Evolutionary conservation across 1,140 invertebrate genomes (phyloP).

Genomic region (Battus philenor): DNA sequence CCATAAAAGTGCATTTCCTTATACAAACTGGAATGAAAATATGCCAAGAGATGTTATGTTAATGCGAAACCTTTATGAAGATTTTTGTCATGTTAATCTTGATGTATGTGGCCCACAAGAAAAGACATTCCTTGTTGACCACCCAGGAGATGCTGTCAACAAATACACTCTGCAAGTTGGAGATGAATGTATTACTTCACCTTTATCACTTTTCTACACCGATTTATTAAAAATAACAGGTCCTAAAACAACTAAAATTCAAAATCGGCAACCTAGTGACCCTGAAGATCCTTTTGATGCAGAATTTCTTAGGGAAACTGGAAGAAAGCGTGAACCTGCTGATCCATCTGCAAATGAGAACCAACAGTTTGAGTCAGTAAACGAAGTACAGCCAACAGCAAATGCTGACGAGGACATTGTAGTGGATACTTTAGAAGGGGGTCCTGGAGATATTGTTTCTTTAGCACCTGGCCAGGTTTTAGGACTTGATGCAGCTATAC

Average conservation of each 20-base stretch:
- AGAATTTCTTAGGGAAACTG: constrained; percentile 92
- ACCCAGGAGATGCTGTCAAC: constrained; percentile 82
- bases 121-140: constrained; percentile 85
- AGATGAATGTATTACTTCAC: constrained; percentile 95
- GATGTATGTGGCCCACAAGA: constrained; percentile 91
- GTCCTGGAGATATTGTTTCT: constrained; percentile 78
- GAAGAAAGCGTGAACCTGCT: constrained; percentile 78
- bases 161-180: constrained; percentile 91
- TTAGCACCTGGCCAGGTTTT: constrained; percentile 87
- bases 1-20: constrained; percentile 92
- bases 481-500: constrained; percentile 91
- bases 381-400: constrained; percentile 52
- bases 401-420: constrained; percentile 86
- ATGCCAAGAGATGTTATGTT: constrained; percentile 84
- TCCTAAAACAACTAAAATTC: constrained; percentile 81
- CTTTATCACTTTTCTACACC: constrained; percentile 91
- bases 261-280: constrained; percentile 86
- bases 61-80: constrained; percentile 90
- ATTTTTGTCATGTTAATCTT: constrained; percentile 93
- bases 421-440: constrained; percentile 84
- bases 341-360: constrained; percentile 76
- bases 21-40: constrained; percentile 84
- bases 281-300: constrained; percentile 96
- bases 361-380: constrained; percentile 79
- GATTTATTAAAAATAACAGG: constrained; percentile 92